A percentile compares a stretch with the other conserved stretches of the same genome.
Evolutionary conservation across 2,888 invertebrate species (phyloP).

Genomic region (Abrostola tripartita): DNA sequence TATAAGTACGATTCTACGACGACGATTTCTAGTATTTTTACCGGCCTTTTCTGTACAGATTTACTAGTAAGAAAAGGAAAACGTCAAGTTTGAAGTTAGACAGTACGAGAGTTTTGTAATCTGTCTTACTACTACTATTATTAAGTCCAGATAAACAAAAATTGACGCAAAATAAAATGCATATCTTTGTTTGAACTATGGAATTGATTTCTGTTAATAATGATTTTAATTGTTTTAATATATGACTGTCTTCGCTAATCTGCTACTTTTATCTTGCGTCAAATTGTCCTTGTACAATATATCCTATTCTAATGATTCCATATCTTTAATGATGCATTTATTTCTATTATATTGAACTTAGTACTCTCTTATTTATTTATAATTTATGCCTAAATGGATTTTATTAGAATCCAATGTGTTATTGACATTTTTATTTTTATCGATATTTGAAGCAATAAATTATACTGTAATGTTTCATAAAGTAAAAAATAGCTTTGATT

Average conservation of each 20-base stretch:
- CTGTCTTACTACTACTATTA: constrained; percentile 11
- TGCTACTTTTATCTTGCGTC: constrained; percentile 43
- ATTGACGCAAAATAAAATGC: constrained; percentile 42
- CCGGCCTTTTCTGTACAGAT: constrained; percentile 56
- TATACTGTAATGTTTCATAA: background rate
- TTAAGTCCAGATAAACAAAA: background rate
- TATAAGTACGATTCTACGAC: constrained; percentile 51
- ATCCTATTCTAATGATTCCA: constrained; percentile 47
- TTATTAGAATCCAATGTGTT: constrained; percentile 24
- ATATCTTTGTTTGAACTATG: constrained; percentile 10
- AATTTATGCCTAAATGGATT: constrained; percentile 23
- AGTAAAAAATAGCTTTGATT: background rate
- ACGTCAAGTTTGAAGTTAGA: constrained; percentile 24
- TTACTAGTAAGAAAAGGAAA: constrained; percentile 34
- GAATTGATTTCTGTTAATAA: constrained; percentile 1
- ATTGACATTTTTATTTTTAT: constrained; percentile 6
- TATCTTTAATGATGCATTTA: constrained; percentile 52
- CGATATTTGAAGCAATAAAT: background rate
- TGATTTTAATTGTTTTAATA: constrained; percentile 11
- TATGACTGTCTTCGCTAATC: constrained; percentile 14
- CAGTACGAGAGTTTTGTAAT: constrained; percentile 31
- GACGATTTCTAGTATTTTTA: constrained; percentile 52
- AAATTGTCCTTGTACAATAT: constrained; percentile 32
- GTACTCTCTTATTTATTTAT: constrained; percentile 47
- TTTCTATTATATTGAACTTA: constrained; percentile 20